These are phyloP conservation scores for Hydroisotoma schaefferi DNA, from an alignment of 2,888 invertebrate genomes.

Conservation along the genomic window DNA sequence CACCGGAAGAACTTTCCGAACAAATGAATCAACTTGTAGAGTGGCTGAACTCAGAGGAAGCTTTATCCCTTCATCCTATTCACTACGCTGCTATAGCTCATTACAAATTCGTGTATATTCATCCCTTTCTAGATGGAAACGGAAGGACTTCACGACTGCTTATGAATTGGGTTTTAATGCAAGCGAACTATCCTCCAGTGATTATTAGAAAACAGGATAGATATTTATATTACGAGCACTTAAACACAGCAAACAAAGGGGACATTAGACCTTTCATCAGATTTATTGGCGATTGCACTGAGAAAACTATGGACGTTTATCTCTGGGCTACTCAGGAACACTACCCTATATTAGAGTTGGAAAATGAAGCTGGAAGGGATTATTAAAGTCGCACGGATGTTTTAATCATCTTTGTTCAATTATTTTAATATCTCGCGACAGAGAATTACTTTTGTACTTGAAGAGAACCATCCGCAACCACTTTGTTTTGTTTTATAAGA, in stretches of 20 bases:
- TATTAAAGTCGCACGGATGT: background rate
- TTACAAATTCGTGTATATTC: constrained; percentile 87
- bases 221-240: constrained; percentile 59
- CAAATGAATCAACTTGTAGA: constrained; percentile 85
- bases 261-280: constrained; percentile 93
- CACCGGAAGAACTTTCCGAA: constrained; percentile 72
- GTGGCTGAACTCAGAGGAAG: constrained; percentile 84
- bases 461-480: background rate
- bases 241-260: constrained; percentile 88
- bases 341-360: constrained; percentile 32
- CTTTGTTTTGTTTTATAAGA: background rate
- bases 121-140: constrained; percentile 96
- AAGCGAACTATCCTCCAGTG: constrained; percentile 92
- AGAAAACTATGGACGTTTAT: constrained; percentile 81
- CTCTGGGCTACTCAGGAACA: constrained; percentile 73
- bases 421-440: too few species aligned
- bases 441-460: background rate
- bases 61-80: constrained; percentile 81
- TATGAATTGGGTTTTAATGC: constrained; percentile 94
- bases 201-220: constrained; percentile 80
- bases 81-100: constrained; percentile 93
- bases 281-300: constrained; percentile 90
- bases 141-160: constrained; percentile 90
- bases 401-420: too few species aligned
- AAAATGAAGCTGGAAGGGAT: constrained; percentile 15